Base-by-base conservation (phyloP, 2,113 vertebrate species). In the Phyllopteryx taeniolatus region DNA sequence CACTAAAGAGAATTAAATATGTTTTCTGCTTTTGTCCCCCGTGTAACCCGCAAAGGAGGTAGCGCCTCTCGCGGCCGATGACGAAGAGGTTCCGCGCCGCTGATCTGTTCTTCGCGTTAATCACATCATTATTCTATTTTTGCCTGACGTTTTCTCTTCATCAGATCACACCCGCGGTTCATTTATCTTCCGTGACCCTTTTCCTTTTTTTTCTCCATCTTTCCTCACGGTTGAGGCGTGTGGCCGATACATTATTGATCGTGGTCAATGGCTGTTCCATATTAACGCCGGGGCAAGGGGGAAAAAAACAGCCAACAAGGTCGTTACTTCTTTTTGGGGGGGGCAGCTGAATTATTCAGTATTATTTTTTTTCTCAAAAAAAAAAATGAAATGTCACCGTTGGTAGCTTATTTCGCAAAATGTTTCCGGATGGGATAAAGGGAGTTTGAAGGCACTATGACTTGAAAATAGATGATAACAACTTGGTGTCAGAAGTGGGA, bases 191-290 rank as follows among this genome's bases (percentile, higher is more conserved):
- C 43, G 43, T 66, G 63, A 66, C 63, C 43, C 13, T n/a, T 54
- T 83, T 78, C 9, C 11, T 42, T 54, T 82, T 79, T 75, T 75
- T 82, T 71, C 82, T 79, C 54, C 39, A 27, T 27, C 1, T 27
- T 39, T 49, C 73, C 80, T 82, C 72, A 60, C 67, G 75, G 75
- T 67, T 78, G 64, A 49, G 22, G n/a, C 67, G 43, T 81, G 62
- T 51, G 70, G 57, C 65, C 49, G 4, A 79, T 82, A 72, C 57
- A 79, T 86, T 84, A 90, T 89, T 77, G 81, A 90, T 90, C 63
- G 60, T 60, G 46, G 77, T 82, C 85, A 80, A 78, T 65, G 60
- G 74, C 63, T 66, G 46, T 79, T 79, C 62, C 77, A 85, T 81
- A 83, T 90, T 82, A 86, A 72, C 33, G 43, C 31, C 67, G 17